Evolutionary conservation across 2,113 vertebrate species (phyloP).

Genomic region (Peromyscus maniculatus): DNA sequence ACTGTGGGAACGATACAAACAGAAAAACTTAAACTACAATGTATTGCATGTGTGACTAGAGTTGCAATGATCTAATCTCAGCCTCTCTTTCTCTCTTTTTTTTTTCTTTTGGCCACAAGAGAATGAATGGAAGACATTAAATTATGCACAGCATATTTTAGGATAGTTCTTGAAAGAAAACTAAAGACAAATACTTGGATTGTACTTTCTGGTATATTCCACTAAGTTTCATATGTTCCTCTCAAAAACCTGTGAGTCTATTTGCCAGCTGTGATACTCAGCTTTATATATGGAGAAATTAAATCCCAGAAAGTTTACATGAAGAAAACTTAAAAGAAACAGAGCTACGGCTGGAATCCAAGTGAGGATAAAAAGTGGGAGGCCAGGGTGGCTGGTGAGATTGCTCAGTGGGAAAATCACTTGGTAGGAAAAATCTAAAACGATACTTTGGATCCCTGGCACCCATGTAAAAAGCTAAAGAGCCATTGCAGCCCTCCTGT

Average conservation of each 20-base stretch:
- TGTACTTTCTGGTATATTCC: neutral
- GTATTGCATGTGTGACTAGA: neutral
- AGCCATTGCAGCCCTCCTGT: neutral
- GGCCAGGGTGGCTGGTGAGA: neutral
- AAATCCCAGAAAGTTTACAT: neutral
- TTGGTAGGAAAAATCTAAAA: neutral
- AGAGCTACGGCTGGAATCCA: conserved; percentile 9
- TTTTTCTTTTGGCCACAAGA: neutral
- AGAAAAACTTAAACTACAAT: neutral
- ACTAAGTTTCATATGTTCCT: neutral
- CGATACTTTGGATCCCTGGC: neutral
- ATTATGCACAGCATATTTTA: neutral
- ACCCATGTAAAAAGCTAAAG: neutral
- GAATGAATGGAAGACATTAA: conserved; percentile 27
- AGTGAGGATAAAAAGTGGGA: neutral
- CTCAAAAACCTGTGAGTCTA: neutral
- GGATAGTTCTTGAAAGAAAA: conserved; percentile 9
- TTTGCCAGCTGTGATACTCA: neutral
- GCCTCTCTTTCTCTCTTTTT: neutral
- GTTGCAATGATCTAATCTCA: neutral
- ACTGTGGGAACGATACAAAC: neutral
- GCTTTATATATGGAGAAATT: conserved; percentile 45
- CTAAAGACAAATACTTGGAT: neutral
- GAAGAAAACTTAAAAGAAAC: neutral
- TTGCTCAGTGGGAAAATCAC: neutral